phyloP scores from a whole-genome alignment of 2,888 invertebrate genomes.

The Microctonus hyperodae region DNA sequence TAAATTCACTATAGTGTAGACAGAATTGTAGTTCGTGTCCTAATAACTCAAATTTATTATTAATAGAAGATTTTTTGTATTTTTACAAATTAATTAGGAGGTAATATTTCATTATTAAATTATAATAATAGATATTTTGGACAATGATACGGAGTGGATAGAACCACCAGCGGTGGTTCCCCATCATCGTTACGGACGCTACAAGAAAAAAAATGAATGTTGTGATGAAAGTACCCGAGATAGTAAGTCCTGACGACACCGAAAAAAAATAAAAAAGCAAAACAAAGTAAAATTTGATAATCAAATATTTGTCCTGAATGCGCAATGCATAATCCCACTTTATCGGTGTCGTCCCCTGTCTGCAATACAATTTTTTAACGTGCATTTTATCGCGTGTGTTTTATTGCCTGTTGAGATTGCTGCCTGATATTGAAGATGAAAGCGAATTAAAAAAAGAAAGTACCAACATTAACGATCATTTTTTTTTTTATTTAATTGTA shows the following conservation, averaged over 20 bases:
- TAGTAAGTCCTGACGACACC: slow-evolving; percentile 57
- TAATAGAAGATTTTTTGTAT: neutral
- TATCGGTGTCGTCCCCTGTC: slow-evolving; percentile 42
- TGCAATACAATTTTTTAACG: slow-evolving; percentile 39
- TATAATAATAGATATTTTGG: slow-evolving; percentile 54
- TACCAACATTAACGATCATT: slow-evolving; percentile 27
- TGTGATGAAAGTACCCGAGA: slow-evolving; percentile 62
- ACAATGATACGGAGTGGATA: slow-evolving; percentile 61
- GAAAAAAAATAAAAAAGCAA: slow-evolving; percentile 40
- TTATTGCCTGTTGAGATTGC: slow-evolving; percentile 52
- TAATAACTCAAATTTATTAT: neutral
- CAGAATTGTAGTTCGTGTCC: neutral
- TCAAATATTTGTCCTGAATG: slow-evolving; percentile 51
- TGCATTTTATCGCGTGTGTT: slow-evolving; percentile 46
- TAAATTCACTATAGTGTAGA: neutral
- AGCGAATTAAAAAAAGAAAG: neutral
- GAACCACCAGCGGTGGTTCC: slow-evolving; percentile 52
- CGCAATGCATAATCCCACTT: slow-evolving; percentile 44
- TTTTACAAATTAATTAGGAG: neutral
- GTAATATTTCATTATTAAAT: slow-evolving; percentile 34
- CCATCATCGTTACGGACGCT: slow-evolving; percentile 56
- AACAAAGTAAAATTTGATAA: slow-evolving; percentile 42
- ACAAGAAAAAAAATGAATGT: slow-evolving; percentile 63
- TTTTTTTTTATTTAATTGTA: neutral
- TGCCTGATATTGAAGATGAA: slow-evolving; percentile 47